phyloP scores from a whole-genome alignment of 1,140 invertebrate genomes.

The Laupala kohalensis region DNA sequence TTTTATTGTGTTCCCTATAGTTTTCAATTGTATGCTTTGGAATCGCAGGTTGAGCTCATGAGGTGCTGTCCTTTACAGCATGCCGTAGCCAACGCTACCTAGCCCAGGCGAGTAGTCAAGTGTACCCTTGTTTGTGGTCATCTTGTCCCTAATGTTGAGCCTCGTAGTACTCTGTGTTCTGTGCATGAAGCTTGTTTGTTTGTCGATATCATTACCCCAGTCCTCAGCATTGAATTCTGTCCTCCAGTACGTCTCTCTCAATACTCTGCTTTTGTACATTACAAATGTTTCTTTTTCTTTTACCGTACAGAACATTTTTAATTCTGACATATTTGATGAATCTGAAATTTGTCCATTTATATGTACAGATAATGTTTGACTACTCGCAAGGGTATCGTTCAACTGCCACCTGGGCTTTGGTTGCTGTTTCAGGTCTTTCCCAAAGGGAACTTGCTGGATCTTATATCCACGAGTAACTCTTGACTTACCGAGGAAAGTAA shows the following conservation, averaged over 20 bases:
- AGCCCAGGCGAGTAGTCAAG: not conserved
- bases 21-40: not conserved
- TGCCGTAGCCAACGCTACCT: not conserved
- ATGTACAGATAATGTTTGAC: too few relatives aligned
- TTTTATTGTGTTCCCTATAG: not conserved
- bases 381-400: not conserved
- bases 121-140: not conserved
- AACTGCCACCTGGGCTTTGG: not conserved
- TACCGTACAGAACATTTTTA: not conserved
- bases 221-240: too few relatives aligned
- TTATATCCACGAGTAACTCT: slow-evolving; percentile 5
- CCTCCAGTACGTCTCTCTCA: too few relatives aligned
- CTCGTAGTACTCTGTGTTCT: not conserved
- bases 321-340: not conserved
- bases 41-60: not conserved
- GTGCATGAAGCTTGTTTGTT: not conserved
- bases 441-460: slow-evolving; percentile 18
- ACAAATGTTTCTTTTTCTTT: too few relatives aligned
- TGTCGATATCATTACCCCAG: not conserved
- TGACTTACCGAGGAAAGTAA: slow-evolving; percentile 8
- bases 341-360: too few relatives aligned
- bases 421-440: slow-evolving; percentile 22
- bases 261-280: too few relatives aligned
- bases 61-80: not conserved
- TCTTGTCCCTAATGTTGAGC: not conserved